Evolutionary conservation across 2,113 vertebrate genomes (phyloP).

Genomic region (Myanophis thanlyinensis): DNA sequence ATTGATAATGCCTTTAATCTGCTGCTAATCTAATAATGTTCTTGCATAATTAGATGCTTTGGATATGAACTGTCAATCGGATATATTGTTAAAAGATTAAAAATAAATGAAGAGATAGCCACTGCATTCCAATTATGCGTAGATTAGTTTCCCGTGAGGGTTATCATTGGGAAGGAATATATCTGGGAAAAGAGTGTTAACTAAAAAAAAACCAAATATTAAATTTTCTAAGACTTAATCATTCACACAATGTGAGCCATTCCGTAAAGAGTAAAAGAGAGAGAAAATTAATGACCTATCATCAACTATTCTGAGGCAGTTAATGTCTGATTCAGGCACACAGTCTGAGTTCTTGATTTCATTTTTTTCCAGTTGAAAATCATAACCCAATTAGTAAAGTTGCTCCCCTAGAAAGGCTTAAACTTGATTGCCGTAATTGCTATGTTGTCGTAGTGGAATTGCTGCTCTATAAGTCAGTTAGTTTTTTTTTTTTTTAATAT

Average conservation of each 20-base stretch:
- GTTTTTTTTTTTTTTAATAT: neutral
- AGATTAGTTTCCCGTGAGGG: neutral
- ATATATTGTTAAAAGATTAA: constrained; percentile 12
- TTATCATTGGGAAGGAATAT: neutral
- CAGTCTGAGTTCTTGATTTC: neutral
- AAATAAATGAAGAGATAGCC: constrained; percentile 4
- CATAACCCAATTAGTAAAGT: neutral
- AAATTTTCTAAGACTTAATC: neutral
- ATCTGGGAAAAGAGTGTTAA: neutral
- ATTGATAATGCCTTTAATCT: constrained; percentile 15
- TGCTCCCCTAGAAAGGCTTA: neutral
- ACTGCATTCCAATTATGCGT: neutral
- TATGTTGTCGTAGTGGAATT: neutral
- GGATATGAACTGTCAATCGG: constrained; percentile 13
- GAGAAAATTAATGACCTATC: neutral
- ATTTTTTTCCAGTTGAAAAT: neutral
- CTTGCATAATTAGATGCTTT: constrained; percentile 5
- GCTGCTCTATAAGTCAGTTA: neutral
- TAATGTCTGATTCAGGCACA: neutral
- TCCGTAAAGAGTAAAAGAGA: neutral
- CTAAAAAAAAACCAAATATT: too few relatives aligned
- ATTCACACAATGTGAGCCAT: neutral
- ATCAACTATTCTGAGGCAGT: neutral
- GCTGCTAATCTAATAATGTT: constrained; percentile 15
- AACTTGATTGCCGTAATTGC: neutral